Conservation (phyloP, 2,113 vertebrate species). For the Canis aureus region DNA sequence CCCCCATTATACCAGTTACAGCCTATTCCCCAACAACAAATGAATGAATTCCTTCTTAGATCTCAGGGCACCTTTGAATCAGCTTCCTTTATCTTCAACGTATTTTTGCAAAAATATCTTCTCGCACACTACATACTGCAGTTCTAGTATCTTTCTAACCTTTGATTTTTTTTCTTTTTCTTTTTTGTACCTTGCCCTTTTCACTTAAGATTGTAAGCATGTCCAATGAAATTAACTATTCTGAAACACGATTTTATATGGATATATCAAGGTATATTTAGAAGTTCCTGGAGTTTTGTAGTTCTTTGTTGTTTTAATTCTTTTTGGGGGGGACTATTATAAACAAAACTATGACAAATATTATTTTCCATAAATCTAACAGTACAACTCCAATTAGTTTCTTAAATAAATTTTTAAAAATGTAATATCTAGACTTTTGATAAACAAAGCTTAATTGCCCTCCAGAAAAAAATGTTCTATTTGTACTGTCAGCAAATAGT, state of each 20-base stretch:
- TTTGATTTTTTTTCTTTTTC: not conserved
- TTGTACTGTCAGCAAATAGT: not conserved
- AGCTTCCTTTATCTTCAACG: not conserved
- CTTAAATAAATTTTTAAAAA: constrained; percentile 23
- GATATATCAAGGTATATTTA: not conserved
- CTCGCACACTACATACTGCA: not conserved
- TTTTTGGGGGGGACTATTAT: not conserved
- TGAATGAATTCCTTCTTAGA: not conserved
- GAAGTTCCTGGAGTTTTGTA: constrained; percentile 6
- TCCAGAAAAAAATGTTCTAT: constrained; percentile 27
- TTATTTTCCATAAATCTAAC: not conserved
- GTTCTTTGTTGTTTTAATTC: constrained; percentile 40
- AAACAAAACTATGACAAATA: not conserved
- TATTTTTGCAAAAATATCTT: constrained; percentile 1
- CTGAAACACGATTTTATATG: constrained; percentile 21
- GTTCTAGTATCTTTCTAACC: constrained; percentile 30
- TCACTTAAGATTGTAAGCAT: constrained; percentile 7
- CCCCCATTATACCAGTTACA: not conserved
- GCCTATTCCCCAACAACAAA: not conserved
- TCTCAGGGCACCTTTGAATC: not conserved
- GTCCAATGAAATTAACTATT: constrained; percentile 7
- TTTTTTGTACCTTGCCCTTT: not conserved
- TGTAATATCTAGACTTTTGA: not conserved
- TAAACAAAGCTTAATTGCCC: not conserved
- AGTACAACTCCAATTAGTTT: not conserved